Base-by-base conservation (phyloP, 2,113 vertebrate genomes). In the Orientallactaga bullata region DNA sequence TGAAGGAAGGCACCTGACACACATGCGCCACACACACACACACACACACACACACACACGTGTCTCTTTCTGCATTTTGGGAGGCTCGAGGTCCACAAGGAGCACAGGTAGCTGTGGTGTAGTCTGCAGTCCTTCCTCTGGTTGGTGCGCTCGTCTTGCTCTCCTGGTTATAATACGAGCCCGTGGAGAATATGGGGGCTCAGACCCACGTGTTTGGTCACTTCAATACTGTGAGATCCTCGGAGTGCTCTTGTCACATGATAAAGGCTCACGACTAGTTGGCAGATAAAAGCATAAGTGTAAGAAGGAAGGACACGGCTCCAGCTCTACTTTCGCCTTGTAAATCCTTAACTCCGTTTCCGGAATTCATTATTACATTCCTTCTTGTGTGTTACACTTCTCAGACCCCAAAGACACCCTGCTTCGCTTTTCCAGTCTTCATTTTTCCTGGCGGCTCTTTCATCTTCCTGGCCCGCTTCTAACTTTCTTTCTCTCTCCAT, bases 81-180 rank as follows among this genome's bases (percentile, higher is more conserved):
- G 20, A 69, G 3, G 23, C 81, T 95, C 68, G 61, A 24, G 37
- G 88, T 83, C 69, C 92, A 93, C 10, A 90, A 35, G 51, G 17
- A 73, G 21, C 61, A 94, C 77, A 81, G 77, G 37, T 13, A 93
- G 69, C 47, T 58, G 30, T 37, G 51, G 10, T 58, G 92, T 83
- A 60, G 24, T 51, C 74, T 89, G 58, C 39, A 85, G 35, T 26
- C 8, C 42, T 10, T n/a, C 6, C 10, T 39, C 58, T 55, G 68
- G 69, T 95, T 58, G 86, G 5, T 47, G 42, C n/a, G n/a, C n/a
- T n/a, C 88, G 0, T 32, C 65, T 55, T 2, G 61, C 35, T 74
- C 55, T 3, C 51, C 21, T 82, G 55, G 35, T 17, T n/a, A 30
- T 55, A 81, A 77, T 32, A 58, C 32, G 35, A 87, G 9, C 47